A percentile compares a stretch with the other conserved stretches of the same genome.
Conservation (phyloP, 1,140 invertebrate genomes). For the Hyphantria cunea region DNA sequence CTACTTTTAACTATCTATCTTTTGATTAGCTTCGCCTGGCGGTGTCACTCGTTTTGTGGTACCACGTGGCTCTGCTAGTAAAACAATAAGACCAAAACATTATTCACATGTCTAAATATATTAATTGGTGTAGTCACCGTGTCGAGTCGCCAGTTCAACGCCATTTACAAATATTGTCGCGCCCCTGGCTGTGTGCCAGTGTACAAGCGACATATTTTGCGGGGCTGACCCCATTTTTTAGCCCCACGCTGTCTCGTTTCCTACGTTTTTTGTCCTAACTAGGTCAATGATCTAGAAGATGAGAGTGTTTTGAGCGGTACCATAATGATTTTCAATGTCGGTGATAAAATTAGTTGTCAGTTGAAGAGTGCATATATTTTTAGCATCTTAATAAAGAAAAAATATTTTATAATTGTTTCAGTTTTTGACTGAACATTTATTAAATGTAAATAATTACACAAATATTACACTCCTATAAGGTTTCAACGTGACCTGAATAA, state of each 20-base stretch:
- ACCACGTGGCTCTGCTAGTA: no score
- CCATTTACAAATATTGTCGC: constrained; percentile 43
- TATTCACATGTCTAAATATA: constrained; percentile 27
- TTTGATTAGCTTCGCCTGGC: no score
- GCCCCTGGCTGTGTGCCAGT: constrained; percentile 42
- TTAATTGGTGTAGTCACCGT: neutral
- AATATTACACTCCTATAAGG: no score
- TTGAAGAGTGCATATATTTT: no score
- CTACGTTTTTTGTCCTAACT: constrained; percentile 29
- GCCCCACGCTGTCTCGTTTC: constrained; percentile 42
- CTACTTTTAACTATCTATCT: no score
- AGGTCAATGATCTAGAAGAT: constrained; percentile 25
- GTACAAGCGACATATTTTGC: constrained; percentile 46
- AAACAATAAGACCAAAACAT: constrained; percentile 20
- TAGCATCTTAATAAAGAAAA: no score
- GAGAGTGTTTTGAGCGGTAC: no score
- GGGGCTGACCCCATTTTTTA: constrained; percentile 45
- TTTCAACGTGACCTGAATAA: no score
- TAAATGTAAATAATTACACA: no score
- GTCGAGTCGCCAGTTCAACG: constrained; percentile 36
- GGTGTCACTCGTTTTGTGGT: no score
- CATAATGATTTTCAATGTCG: neutral
- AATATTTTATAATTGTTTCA: no score
- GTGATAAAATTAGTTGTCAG: neutral
- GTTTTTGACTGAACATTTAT: no score